Percentiles rank a stretch among this genome's conserved stretches.
Evolutionary conservation across 2,113 vertebrate species (phyloP).

Genomic region (Papio anubis): DNA sequence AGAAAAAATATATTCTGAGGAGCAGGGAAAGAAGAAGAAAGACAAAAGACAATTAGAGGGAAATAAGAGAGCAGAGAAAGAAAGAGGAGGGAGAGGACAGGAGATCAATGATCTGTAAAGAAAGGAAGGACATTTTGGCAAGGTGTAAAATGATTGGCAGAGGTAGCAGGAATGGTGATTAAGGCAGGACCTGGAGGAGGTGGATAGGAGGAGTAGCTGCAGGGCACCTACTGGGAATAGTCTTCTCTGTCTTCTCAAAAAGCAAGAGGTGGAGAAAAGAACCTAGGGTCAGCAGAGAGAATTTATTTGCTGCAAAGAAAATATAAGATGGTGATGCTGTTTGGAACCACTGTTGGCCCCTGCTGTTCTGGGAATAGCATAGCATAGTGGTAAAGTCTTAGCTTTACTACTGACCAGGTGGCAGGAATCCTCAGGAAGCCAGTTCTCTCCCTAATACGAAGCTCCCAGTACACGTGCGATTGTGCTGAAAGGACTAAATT

Average conservation of each 20-base stretch:
- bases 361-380: background rate
- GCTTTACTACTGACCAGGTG: background rate
- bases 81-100: background rate
- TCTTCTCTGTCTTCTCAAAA: background rate
- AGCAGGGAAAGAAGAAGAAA: background rate
- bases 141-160: background rate
- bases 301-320: background rate
- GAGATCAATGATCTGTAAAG: background rate
- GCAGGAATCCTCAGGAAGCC: background rate
- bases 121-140: background rate
- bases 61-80: background rate
- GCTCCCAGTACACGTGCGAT: background rate
- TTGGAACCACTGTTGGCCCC: background rate
- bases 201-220: background rate
- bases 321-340: background rate
- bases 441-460: background rate
- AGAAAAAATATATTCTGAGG: background rate
- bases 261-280: background rate
- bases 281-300: background rate
- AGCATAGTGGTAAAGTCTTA: too few species aligned
- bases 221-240: fast-evolving
- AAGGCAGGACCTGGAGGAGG: background rate
- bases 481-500: background rate
- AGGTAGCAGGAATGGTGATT: fast-evolving
- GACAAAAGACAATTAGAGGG: background rate